Base-by-base conservation (phyloP, 2,888 invertebrate genomes). In the Acleris sparsana region DNA sequence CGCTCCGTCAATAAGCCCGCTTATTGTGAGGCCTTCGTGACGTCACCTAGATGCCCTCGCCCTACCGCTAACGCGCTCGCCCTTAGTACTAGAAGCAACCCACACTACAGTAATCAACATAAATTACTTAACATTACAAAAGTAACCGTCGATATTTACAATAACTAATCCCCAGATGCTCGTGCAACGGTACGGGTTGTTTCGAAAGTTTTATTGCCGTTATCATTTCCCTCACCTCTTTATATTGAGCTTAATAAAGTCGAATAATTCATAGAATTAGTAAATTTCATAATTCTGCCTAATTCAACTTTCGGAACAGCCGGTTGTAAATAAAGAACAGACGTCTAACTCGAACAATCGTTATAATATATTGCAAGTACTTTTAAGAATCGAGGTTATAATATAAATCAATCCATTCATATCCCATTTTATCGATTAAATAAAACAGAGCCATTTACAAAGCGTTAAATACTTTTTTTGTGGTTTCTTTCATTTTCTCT, bases 101-200 rank as follows among this genome's bases (percentile, higher is more conserved):
- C 80, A 82, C 78, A 75, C 76, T 73, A 76, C 76, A 77, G 75
- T 71, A 70, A 78, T 76, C 73, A 85, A 85, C 83, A 87, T 89
- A 89, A 89, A 84, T 89, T 85, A 89, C 81, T 83, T 78, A 86
- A 80, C 77, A 39, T 61, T 65, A 65, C 25, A 59, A 72, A 59
- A 61, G 76, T 71, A 74, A 72, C 71, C 63, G 74, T 71, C 70
- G 77, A 83, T 90, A 89, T 90, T 87, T 89, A 90, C 90, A 89
- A 60, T 70, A 67, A 53, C 49, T 53, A 53, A 25, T 29, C 16
- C 29, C 25, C 55, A 46, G 49, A 51, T 56, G 48, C 49, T 53
- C 46, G 53, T 22, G 39, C 22, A 43, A 60, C 53, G 51, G 44
- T 29, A 4, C 39, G 39, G 49, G 53, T 53, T 53, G 53, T 53